Evolutionary conservation across 2,888 invertebrate genomes (phyloP), one percentile per base, ranked within the genome.

Genomic region (Byasa hedistus): DNA sequence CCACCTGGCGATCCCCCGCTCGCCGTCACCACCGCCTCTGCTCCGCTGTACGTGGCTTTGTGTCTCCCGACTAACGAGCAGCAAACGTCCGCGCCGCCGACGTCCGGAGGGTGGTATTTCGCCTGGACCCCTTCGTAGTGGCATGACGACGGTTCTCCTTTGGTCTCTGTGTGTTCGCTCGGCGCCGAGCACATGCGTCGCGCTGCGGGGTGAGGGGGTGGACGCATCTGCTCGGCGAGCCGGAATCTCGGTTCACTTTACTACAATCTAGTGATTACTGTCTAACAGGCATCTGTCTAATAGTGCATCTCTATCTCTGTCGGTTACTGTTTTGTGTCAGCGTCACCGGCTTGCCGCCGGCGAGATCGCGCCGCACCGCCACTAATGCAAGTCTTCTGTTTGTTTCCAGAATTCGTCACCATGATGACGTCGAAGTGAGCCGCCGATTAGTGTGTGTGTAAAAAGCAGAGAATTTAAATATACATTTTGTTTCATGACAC

Each of bases 381-480:
- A 54, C 76, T 85, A 76, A 85, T 77, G 69, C 57, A 3, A 7
- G 65, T 62, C 66, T 68, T 72, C 72, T 79, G 76, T 84, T 81
- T 87, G 89, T 85, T 95, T 96, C 48, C 95, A 97, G 97, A 98
- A 95, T 98, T 98, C 95, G 97, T 98, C 95, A 98, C 97, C 95
- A 98, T 98, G 98, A 98, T 98, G 98, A 98, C 98, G 95, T 98
- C 98, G 95, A 98, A 98, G 96, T 98, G 97, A 98, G 95, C 94
- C 93, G 93, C 93, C 94, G 94, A 93, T 94, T 87, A 91, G 91
- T 89, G 91, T 90, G 92, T 91, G 91, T 92, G 91, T 92, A 89
- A 86, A 90, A 91, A 91, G 89, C 91, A 89, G 92, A 93, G 92
- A 91, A 91, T 91, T 92, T 91, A 92, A 92, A 93, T 92, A 93